phyloP scores from a whole-genome alignment of 2,888 invertebrate species.

The Corbicula japonica region DNA sequence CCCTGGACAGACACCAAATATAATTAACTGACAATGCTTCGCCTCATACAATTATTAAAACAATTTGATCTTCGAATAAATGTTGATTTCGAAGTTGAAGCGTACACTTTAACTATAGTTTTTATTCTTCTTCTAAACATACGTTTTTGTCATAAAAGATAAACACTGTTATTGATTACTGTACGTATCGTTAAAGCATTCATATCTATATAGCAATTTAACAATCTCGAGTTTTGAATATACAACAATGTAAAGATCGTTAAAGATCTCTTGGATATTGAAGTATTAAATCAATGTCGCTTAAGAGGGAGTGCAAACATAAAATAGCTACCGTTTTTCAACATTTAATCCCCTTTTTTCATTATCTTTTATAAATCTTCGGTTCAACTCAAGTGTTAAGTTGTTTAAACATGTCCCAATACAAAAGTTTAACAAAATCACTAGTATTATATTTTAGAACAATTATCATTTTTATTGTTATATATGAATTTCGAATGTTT shows the following conservation, averaged over 20 bases:
- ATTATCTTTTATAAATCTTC: no score
- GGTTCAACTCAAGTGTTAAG: constrained; percentile 28
- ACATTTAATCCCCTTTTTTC: constrained; percentile 3
- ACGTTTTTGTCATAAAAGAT: not conserved
- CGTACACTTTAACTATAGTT: not conserved
- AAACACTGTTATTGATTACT: not conserved
- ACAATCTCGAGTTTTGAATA: not conserved
- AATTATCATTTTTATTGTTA: no score
- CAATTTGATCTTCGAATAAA: constrained; percentile 8
- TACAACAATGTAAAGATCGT: constrained; percentile 12
- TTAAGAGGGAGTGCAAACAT: constrained; percentile 34
- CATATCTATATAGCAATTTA: not conserved
- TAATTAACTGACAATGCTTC: constrained; percentile 7
- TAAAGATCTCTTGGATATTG: constrained; percentile 12
- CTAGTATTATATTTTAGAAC: constrained; percentile 1
- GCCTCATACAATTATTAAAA: not conserved
- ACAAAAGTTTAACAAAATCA: not conserved
- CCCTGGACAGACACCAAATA: not conserved
- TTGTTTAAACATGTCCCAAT: constrained; percentile 11
- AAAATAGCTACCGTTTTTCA: constrained; percentile 26
- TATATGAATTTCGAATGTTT: no score
- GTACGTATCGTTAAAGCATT: not conserved
- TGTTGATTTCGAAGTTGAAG: not conserved
- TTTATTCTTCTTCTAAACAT: not conserved
- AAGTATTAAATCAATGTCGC: constrained; percentile 11